Percentiles rank a stretch among this genome's conserved stretches.
Evolutionary conservation across 2,888 invertebrate species (phyloP).

Genomic region (Morpho helenor): DNA sequence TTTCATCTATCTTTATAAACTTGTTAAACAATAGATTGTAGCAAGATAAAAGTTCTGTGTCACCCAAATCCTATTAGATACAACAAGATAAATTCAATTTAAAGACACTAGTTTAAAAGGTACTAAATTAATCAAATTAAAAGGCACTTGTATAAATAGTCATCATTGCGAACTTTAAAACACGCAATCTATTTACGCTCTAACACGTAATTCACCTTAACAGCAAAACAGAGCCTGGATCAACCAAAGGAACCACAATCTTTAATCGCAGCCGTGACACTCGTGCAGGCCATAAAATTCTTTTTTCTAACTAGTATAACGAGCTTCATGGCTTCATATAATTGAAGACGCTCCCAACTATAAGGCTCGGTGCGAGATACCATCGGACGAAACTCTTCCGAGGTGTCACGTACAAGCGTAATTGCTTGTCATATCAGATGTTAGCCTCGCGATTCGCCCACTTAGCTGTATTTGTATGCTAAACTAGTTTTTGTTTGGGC

Average conservation of each 20-base stretch:
- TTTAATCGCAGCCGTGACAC: constrained; percentile 27
- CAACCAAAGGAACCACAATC: constrained; percentile 12
- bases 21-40: too few relatives aligned
- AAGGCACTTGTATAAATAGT: too few relatives aligned
- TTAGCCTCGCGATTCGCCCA: constrained; percentile 52
- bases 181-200: too few relatives aligned
- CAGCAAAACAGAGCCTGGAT: neutral
- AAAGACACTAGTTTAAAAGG: too few relatives aligned
- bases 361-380: constrained; percentile 41
- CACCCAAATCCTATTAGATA: too few relatives aligned
- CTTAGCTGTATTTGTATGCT: constrained; percentile 60
- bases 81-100: too few relatives aligned
- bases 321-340: constrained; percentile 39
- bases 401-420: constrained; percentile 77
- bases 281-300: constrained; percentile 30
- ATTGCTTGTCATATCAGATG: constrained; percentile 63
- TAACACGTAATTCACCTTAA: neutral
- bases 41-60: too few relatives aligned
- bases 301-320: constrained; percentile 34
- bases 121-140: too few relatives aligned
- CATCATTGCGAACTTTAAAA: too few relatives aligned
- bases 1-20: too few relatives aligned
- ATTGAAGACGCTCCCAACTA: constrained; percentile 57
- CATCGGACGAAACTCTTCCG: constrained; percentile 36
- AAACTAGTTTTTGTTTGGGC: constrained; percentile 55